A percentile compares a stretch with the other conserved stretches of the same genome.
Conservation (phyloP, 1,140 invertebrate genomes). For the Drosophila repletoides region DNA sequence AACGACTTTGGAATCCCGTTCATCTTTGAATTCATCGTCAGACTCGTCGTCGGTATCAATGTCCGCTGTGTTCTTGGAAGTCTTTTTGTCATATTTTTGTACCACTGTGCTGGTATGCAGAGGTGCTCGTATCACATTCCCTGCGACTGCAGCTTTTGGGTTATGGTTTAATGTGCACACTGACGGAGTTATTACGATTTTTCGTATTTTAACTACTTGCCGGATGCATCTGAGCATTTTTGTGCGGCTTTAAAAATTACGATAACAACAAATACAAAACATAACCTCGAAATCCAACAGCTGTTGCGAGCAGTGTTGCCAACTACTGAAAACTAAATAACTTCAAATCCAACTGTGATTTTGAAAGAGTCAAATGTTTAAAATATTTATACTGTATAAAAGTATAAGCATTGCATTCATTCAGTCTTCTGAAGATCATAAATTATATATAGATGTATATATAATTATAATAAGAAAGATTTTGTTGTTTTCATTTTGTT, state of each 20-base stretch:
- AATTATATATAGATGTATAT: too few relatives aligned
- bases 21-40: constrained; percentile 77
- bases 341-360: too few relatives aligned
- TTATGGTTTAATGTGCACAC: constrained; percentile 11
- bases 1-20: constrained; percentile 85
- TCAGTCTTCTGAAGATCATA: too few relatives aligned
- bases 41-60: constrained; percentile 71
- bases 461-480: too few relatives aligned
- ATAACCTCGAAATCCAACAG: constrained; percentile 55
- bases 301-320: constrained; percentile 43
- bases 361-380: too few relatives aligned
- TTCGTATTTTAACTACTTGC: constrained; percentile 35
- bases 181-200: not conserved
- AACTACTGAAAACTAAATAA: too few relatives aligned
- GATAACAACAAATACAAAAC: constrained; percentile 49
- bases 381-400: too few relatives aligned
- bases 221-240: constrained; percentile 55
- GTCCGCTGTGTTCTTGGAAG: constrained; percentile 47
- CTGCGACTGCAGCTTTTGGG: not conserved
- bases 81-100: constrained; percentile 69
- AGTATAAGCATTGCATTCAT: too few relatives aligned
- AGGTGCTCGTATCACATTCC: not conserved
- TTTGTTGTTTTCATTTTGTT: constrained; percentile 20
- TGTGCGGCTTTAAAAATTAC: constrained; percentile 55
- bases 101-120: constrained; percentile 31